Conservation (phyloP, 1,140 invertebrate species). For the Drosophila insularis region DNA sequence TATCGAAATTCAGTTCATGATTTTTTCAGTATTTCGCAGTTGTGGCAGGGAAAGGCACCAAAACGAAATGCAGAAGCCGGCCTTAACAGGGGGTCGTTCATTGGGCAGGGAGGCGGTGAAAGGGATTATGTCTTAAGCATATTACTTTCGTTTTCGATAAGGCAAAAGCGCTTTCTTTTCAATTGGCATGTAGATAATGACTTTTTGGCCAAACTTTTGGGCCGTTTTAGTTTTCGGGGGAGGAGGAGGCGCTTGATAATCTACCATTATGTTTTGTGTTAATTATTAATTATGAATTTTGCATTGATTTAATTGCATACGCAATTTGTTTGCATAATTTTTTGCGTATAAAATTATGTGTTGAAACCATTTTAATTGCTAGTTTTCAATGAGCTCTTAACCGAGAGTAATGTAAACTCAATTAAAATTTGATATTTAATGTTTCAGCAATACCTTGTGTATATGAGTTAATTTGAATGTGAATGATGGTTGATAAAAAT, state of each 20-base stretch:
- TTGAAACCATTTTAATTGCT: conserved; percentile 32
- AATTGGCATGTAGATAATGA: conserved; percentile 39
- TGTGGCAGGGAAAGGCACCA: conserved; percentile 3
- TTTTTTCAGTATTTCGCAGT: conserved; percentile 12
- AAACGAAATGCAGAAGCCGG: neutral
- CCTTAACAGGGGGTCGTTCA: neutral
- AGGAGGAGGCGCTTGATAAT: neutral
- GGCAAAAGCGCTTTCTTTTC: conserved; percentile 72
- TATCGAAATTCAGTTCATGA: conserved; percentile 64
- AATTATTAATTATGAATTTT: conserved; percentile 63
- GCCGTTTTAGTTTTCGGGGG: neutral
- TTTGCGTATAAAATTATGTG: conserved; percentile 61
- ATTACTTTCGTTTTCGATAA: conserved; percentile 73
- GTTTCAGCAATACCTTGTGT: neutral
- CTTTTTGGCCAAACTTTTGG: conserved; percentile 10
- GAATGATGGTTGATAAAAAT: neutral
- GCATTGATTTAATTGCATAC: conserved; percentile 15
- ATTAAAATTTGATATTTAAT: neutral
- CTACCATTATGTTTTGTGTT: conserved; percentile 18
- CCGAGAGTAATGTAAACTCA: neutral
- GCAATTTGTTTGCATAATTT: conserved; percentile 62
- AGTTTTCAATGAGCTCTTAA: conserved; percentile 42
- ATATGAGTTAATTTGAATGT: conserved; percentile 26
- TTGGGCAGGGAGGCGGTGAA: neutral
- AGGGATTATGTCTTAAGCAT: conserved; percentile 15